Evolutionary conservation across 2,888 invertebrate genomes (phyloP).

Genomic region (Drosophila subsilvestris): DNA sequence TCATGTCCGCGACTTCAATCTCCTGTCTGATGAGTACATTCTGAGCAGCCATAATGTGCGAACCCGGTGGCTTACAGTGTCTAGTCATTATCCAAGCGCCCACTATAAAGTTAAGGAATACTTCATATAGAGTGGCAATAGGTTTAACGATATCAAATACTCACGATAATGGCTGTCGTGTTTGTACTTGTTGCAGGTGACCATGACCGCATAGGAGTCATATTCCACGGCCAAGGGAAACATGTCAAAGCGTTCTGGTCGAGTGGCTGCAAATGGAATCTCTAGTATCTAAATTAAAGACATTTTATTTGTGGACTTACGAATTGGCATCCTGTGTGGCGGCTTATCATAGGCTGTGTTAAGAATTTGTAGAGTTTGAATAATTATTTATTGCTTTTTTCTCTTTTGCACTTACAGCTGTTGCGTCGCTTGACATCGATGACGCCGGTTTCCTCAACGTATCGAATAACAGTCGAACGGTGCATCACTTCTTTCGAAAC

Average conservation of each 20-base stretch:
- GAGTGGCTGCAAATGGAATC: neutral
- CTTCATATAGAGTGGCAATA: rapidly evolving
- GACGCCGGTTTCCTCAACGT: neutral
- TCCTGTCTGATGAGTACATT: neutral
- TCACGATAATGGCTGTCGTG: neutral
- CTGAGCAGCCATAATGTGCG: neutral
- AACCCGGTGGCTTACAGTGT: neutral
- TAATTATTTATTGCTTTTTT: neutral
- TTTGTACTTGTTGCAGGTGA: neutral
- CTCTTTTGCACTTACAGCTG: neutral
- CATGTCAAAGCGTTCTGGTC: neutral
- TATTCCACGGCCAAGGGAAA: neutral
- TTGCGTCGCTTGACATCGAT: neutral
- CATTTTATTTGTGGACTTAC: neutral
- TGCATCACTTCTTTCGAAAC: neutral
- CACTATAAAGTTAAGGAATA: neutral
- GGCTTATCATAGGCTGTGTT: neutral
- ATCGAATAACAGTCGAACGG: neutral
- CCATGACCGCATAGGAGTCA: neutral
- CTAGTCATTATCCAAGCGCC: neutral
- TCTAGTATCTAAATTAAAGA: neutral
- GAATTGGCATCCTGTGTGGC: neutral
- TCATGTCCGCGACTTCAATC: neutral
- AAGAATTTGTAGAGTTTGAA: neutral
- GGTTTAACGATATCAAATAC: rapidly evolving